Evolutionary conservation across 2,888 invertebrate genomes (phyloP), one percentile per base, ranked within the genome.

Genomic region (Scelioninae gen. 1): DNA sequence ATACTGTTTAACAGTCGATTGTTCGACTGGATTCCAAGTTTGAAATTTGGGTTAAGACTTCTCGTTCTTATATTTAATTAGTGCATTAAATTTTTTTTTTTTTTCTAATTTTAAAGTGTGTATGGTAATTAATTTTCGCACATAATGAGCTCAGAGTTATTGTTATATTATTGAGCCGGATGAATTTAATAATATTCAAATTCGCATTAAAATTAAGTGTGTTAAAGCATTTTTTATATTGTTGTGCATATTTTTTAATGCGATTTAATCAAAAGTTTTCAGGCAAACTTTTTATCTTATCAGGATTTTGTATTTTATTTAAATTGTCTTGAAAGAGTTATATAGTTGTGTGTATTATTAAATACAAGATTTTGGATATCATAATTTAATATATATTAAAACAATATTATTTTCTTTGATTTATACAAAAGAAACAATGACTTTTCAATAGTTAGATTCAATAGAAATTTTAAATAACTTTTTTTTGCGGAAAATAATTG

Each of bases 171-270:
- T n/a, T n/a, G n/a, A n/a, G n/a, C n/a, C n/a, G 34, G 43, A 15
- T 23, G 49, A 49, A 51, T 63, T 63, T 63, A 63, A 63, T 63
- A 63, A 63, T 63, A 49, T 63, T 63, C 51, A 51, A 49, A 49
- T 49, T 63, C 63, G n/a, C 63, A 63, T 63, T 63, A 51, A 15
- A 63, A 63, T 63, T 49, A 63, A 63, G 38, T 49, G 63, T 34
- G 63, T 31, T 63, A 63, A 62, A 47, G 23, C 49, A 38, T 32
- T 63, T 45, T 62, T 62, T 13, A 32, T 63, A 38, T 34, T 15
- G 29, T 43, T 43, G 16, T 23, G 15, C 34, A 16, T 34, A 47
- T 16, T 63, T 63, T 47, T 49, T 34, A 63, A 63, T 40, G 49
- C 45, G 49, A 49, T 23, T 65, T 34, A 49, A 51, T 65, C 4